Conservation (phyloP, 2,113 vertebrate species). For the Carassius gibelio region DNA sequence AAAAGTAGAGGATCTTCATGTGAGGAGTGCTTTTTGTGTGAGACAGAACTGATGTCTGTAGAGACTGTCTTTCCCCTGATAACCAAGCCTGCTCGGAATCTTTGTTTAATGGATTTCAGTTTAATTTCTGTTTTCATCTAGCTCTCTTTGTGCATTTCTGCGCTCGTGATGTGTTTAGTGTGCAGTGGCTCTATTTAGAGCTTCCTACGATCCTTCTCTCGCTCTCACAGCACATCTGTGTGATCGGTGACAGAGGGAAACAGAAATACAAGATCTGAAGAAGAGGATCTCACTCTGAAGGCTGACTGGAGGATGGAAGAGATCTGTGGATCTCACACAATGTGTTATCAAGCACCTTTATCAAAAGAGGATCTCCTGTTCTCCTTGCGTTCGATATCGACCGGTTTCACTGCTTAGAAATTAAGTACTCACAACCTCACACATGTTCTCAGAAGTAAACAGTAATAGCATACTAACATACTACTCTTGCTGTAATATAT, state of each 20-base stretch:
- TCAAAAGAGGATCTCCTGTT: background rate
- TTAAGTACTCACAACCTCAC: background rate
- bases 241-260: constrained; percentile 89
- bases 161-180: background rate
- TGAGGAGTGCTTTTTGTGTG: background rate
- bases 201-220: background rate
- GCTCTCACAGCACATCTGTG: constrained; percentile 85
- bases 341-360: too few relatives aligned
- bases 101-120: background rate
- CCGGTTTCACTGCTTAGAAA: background rate
- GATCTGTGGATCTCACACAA: background rate
- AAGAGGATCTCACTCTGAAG: constrained; percentile 43
- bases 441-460: background rate
- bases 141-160: background rate
- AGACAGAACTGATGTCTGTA: background rate
- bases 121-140: background rate
- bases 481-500: background rate
- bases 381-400: background rate
- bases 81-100: background rate
- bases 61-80: background rate
- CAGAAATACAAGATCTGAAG: constrained; percentile 86
- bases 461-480: constrained; percentile 1
- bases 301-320: constrained; percentile 46
- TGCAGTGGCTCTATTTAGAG: background rate
- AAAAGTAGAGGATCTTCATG: background rate